A percentile compares a stretch with the other conserved stretches of the same genome.
Conservation (phyloP, 2,797 vertebrate species). For the Loris lydekkerianus region DNA sequence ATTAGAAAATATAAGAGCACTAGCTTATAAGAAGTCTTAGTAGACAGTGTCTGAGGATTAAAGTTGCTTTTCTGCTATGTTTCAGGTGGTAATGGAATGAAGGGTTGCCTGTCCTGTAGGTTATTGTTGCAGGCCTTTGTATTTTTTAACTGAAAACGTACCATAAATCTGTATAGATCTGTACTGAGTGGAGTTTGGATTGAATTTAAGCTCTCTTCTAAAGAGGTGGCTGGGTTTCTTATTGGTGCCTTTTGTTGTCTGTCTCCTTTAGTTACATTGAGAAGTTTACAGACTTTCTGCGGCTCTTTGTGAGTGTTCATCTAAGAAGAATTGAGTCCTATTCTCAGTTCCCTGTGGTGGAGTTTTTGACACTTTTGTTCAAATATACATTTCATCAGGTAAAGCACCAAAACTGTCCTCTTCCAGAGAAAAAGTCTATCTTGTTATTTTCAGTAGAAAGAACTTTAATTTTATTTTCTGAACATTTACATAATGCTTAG, state of each 20-base stretch:
- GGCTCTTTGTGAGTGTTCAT: slow-evolving; percentile 98
- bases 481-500: not conserved
- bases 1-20: not conserved
- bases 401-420: not conserved
- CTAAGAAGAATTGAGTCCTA: slow-evolving; percentile 97
- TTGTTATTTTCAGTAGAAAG: slow-evolving; percentile 28
- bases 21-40: slow-evolving; percentile 68
- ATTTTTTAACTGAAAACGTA: slow-evolving; percentile 83
- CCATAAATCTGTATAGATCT: slow-evolving; percentile 72
- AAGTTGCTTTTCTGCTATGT: slow-evolving; percentile 90
- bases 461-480: not conserved
- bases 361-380: slow-evolving; percentile 97
- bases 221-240: not conserved
- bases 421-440: not conserved
- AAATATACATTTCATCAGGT: slow-evolving; percentile 99
- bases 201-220: slow-evolving; percentile 64
- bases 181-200: slow-evolving; percentile 75
- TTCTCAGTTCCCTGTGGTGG: slow-evolving; percentile 97
- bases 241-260: slow-evolving; percentile 65
- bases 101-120: slow-evolving; percentile 89
- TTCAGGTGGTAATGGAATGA: slow-evolving; percentile 89
- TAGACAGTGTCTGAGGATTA: slow-evolving; percentile 80
- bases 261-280: slow-evolving; percentile 94
- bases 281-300: slow-evolving; percentile 99
- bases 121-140: slow-evolving; percentile 89